These are phyloP conservation scores for Cottoperca gobio DNA, from an alignment of 2,797 vertebrate species.

Conservation along the genomic window DNA sequence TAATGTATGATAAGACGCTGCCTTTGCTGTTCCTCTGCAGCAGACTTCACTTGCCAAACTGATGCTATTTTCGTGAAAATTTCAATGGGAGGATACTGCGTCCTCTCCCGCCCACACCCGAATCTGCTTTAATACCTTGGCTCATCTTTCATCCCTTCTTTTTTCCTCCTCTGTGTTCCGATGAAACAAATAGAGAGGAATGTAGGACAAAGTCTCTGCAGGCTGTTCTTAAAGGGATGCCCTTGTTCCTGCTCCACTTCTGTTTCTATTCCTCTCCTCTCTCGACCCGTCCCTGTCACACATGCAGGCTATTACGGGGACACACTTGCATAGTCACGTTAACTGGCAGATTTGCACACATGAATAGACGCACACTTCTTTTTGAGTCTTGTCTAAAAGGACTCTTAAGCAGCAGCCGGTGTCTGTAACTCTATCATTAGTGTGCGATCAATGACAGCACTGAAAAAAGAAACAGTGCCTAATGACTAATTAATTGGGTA, in stretches of 20 bases:
- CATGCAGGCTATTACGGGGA: slow-evolving; percentile 28
- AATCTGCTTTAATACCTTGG: slow-evolving; percentile 74
- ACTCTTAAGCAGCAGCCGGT: slow-evolving; percentile 37
- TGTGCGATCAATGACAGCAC: slow-evolving; percentile 66
- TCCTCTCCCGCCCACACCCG: slow-evolving; percentile 65
- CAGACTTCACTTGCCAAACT: slow-evolving; percentile 63
- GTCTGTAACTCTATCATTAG: slow-evolving; percentile 70
- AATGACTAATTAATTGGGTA: slow-evolving; percentile 79
- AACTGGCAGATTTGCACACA: slow-evolving; percentile 21
- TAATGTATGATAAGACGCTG: slow-evolving; percentile 34
- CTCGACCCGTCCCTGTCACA: slow-evolving; percentile 53
- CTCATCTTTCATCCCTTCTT: slow-evolving; percentile 67
- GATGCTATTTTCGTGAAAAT: slow-evolving; percentile 73
- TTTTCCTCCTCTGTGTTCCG: slow-evolving; percentile 65
- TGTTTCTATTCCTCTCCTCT: slow-evolving; percentile 68
- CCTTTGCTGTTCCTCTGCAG: slow-evolving; percentile 58
- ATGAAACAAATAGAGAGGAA: slow-evolving; percentile 76
- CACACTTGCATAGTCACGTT: slow-evolving; percentile 66
- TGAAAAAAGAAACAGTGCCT: slow-evolving; percentile 67
- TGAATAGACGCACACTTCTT: slow-evolving; percentile 1
- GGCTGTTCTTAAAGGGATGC: slow-evolving; percentile 81
- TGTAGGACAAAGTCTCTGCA: slow-evolving; percentile 82
- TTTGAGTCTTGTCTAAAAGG: slow-evolving; percentile 31
- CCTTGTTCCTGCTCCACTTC: slow-evolving; percentile 83
- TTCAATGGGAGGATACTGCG: slow-evolving; percentile 69